phyloP scores from a whole-genome alignment of 2,113 vertebrate genomes.

The Centropus bengalensis region DNA sequence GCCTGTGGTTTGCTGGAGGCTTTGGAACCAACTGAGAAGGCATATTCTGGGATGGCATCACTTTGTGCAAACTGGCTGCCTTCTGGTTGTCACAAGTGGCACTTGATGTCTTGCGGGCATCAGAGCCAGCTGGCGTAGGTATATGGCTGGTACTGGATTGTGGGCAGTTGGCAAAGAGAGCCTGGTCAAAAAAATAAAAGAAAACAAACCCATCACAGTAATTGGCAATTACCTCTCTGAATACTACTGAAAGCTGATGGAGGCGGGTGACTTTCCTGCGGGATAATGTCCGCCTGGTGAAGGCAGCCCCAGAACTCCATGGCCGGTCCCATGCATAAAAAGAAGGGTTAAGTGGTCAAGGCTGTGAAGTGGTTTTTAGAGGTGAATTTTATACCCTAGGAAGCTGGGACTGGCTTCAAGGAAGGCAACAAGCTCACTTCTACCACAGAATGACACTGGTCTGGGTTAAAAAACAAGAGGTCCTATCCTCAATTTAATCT shows the following conservation, averaged over 20 bases:
- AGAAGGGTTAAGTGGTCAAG: not conserved
- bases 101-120: constrained; percentile 69
- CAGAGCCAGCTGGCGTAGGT: constrained; percentile 60
- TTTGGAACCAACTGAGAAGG: constrained; percentile 81
- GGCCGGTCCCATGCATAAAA: not conserved
- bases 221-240: not conserved
- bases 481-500: not conserved
- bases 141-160: constrained; percentile 61
- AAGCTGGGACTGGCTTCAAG: not conserved
- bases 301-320: not conserved
- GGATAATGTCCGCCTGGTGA: not conserved
- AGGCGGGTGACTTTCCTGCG: not conserved
- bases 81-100: constrained; percentile 71
- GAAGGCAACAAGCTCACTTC: not conserved
- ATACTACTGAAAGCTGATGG: not conserved
- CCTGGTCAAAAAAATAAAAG: constrained; percentile 60
- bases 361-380: not conserved
- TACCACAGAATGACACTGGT: not conserved
- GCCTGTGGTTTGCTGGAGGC: constrained; percentile 81
- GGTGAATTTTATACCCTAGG: not conserved
- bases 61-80: constrained; percentile 66
- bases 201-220: not conserved
- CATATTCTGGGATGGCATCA: constrained; percentile 65
- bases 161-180: constrained; percentile 77
- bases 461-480: not conserved